Percentiles rank a stretch among this genome's conserved stretches.
Evolutionary conservation across 1,140 invertebrate genomes (phyloP).

Genomic region (Eciton burchellii): DNA sequence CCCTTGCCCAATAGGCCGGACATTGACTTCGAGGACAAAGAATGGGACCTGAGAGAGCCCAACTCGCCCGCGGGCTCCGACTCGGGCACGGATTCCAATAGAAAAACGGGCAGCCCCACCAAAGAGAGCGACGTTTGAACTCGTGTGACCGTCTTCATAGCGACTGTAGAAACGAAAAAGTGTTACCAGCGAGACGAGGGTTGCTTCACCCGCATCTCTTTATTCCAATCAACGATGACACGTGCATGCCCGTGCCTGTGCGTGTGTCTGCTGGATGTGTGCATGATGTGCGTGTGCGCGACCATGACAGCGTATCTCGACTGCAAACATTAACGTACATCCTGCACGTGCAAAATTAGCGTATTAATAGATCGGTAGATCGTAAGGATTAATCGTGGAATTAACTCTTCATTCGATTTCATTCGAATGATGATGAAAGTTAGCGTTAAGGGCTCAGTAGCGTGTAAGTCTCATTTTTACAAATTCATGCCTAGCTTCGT

Average conservation of each 20-base stretch:
- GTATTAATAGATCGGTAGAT: too few relatives aligned
- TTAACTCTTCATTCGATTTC: neutral
- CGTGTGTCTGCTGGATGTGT: neutral
- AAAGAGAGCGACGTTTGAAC: conserved; percentile 82
- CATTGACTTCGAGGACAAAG: conserved; percentile 92
- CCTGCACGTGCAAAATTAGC: neutral
- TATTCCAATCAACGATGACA: neutral
- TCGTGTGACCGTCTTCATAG: conserved; percentile 4
- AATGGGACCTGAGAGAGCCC: conserved; percentile 90
- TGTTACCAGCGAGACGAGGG: neutral
- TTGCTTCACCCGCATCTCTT: neutral
- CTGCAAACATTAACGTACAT: conserved; percentile 18
- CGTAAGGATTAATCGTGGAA: neutral
- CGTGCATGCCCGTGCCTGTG: neutral
- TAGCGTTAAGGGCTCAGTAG: neutral
- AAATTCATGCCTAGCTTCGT: too few relatives aligned
- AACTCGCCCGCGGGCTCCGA: conserved; percentile 86
- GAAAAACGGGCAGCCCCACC: conserved; percentile 78
- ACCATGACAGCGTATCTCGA: conserved; percentile 40
- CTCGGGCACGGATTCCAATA: conserved; percentile 67
- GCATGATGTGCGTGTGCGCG: neutral
- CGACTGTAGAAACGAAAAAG: neutral
- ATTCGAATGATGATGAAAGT: neutral
- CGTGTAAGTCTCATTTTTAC: neutral
- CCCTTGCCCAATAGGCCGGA: conserved; percentile 91